These are phyloP conservation scores for Melanogrammus aeglefinus DNA, from an alignment of 2,797 vertebrate genomes.

Conservation along the genomic window DNA sequence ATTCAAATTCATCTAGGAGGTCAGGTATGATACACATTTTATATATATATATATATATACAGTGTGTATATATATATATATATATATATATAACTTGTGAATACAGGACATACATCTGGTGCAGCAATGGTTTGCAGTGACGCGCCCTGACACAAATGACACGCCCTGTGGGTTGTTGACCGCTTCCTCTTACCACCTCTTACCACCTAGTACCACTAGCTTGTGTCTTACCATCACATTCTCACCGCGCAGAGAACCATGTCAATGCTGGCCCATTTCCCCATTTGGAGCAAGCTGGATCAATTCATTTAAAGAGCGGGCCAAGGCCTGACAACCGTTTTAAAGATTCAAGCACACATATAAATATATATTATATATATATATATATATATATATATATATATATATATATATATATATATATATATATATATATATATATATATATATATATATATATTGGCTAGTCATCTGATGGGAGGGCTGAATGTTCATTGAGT, in stretches of 20 bases:
- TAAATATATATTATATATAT: slow-evolving; percentile 37
- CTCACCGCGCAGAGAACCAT: slow-evolving; percentile 76
- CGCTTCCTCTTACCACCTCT: slow-evolving; percentile 49
- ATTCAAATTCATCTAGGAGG: too few relatives aligned
- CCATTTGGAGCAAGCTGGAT: slow-evolving; percentile 79
- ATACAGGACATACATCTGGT: background rate
- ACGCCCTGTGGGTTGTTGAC: background rate
- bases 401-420: slow-evolving; percentile 63
- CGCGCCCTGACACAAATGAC: background rate
- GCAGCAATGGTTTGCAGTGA: background rate
- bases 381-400: slow-evolving; percentile 74
- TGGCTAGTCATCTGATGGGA: slow-evolving; percentile 81
- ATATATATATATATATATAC: background rate
- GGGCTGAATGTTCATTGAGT: slow-evolving; percentile 92
- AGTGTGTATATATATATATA: background rate
- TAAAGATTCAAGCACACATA: slow-evolving; percentile 80
- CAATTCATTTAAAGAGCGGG: slow-evolving; percentile 81
- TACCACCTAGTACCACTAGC: slow-evolving; percentile 52
- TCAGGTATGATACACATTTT: background rate
- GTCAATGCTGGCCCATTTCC: slow-evolving; percentile 81
- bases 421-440: background rate
- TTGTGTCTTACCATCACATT: slow-evolving; percentile 76
- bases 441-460: slow-evolving; percentile 63
- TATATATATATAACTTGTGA: background rate
- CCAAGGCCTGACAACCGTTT: slow-evolving; percentile 83